Evolutionary conservation across 2,888 invertebrate genomes (phyloP), one percentile per base, ranked within the genome.

Genomic region (Onchidella celtica): DNA sequence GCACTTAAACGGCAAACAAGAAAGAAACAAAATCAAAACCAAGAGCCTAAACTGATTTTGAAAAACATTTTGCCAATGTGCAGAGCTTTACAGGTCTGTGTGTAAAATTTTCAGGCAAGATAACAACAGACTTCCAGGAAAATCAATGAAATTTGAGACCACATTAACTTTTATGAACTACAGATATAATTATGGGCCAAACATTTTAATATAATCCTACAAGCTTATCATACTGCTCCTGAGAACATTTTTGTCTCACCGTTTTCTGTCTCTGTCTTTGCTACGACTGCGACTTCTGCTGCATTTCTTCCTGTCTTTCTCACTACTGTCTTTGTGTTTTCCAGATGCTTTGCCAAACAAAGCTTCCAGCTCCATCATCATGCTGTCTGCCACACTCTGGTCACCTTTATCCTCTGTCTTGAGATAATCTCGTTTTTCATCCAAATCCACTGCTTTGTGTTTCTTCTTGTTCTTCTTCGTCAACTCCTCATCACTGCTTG

Each of bases 361-460:
- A 2, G 92, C 92, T 78, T 94, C 94, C 38, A 94, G 86, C 84
- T 94, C 93, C 55, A 87, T 91, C 91, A 94, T 90, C 91, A 94
- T 91, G 14, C 73, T 78, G 3, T 80, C 72, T 36, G 84, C 86
- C 29, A 85, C 85, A 69, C 59, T 76, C 61, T 74, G 78, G 21
- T 81, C 81, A 57, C 87, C 84, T 21, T 34, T 59, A 17, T 73
- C 78, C 66, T 85, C 86, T 63, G 85, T 87, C 36, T 66, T 80
- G 0, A 14, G 9, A n/a, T 34, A n/a, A 57, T 27, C n/a, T 2
- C 6, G 55, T 47, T 76, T 76, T 11, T 17, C 34, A 27, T 66
- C 66, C 17, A 24, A 6, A n/a, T 21, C 29, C 27, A 27, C 34
- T n/a, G 65, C 34, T n/a, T 27, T 36, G n/a, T 40, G 61, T 63